Conservation (phyloP, 2,888 invertebrate species). For the Parelbella ahira region DNA sequence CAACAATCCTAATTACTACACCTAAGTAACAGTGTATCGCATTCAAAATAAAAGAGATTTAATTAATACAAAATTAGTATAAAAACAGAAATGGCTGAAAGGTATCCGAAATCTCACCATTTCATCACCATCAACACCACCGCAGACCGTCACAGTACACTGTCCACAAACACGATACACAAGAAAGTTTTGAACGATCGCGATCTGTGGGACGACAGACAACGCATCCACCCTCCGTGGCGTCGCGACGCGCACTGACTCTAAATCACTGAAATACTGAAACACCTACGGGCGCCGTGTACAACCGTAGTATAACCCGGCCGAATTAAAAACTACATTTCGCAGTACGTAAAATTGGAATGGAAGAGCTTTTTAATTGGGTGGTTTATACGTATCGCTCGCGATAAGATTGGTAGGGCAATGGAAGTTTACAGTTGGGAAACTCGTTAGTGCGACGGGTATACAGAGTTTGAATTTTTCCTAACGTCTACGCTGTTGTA, state of each 20-base stretch:
- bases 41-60: too few species aligned
- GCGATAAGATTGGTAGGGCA: constrained; percentile 24
- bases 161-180: constrained; percentile 21
- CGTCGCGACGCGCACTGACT: constrained; percentile 52
- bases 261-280: constrained; percentile 41
- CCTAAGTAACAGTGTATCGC: too few species aligned
- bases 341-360: constrained; percentile 20
- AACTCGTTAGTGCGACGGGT: constrained; percentile 42
- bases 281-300: constrained; percentile 27
- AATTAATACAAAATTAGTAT: too few species aligned
- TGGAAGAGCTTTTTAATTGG: constrained; percentile 29
- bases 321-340: constrained; percentile 28
- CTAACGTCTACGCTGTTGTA: constrained; percentile 29
- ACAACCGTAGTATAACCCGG: constrained; percentile 62
- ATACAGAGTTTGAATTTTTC: constrained; percentile 45
- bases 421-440: constrained; percentile 26
- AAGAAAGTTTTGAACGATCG: constrained; percentile 42
- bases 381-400: constrained; percentile 29
- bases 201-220: constrained; percentile 34
- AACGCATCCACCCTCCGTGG: constrained; percentile 42
- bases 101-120: too few species aligned
- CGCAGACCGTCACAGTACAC: too few species aligned
- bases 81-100: too few species aligned
- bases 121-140: too few species aligned
- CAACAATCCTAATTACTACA: too few species aligned